Percentiles rank a stretch among this genome's conserved stretches.
phyloP scores from a whole-genome alignment of 2,797 vertebrate species.

The Pitangus sulphuratus region DNA sequence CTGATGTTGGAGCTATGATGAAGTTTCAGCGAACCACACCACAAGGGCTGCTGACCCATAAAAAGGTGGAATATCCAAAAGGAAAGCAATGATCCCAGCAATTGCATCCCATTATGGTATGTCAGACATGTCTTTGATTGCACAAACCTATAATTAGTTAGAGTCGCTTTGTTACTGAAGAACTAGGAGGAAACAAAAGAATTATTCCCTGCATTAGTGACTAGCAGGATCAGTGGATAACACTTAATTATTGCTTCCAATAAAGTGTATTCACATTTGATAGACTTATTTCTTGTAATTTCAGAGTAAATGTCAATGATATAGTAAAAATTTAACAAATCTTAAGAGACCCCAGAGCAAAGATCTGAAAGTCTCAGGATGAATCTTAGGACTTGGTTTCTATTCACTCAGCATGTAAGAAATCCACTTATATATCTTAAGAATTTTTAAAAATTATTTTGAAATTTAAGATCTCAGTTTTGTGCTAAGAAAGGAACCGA shows the following conservation, averaged over 20 bases:
- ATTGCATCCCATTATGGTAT: conserved; percentile 2
- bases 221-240: not conserved
- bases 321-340: not conserved
- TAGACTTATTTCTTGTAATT: not conserved
- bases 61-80: conserved; percentile 15
- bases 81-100: conserved; percentile 36
- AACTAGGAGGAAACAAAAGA: not conserved
- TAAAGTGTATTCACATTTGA: not conserved
- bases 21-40: conserved; percentile 36
- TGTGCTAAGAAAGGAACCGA: not conserved
- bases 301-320: not conserved
- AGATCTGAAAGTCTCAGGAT: not conserved
- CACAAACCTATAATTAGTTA: conserved; percentile 33
- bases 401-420: not conserved
- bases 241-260: not conserved
- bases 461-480: not conserved
- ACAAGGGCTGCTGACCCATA: conserved; percentile 10
- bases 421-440: not conserved
- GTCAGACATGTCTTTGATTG: conserved; percentile 27
- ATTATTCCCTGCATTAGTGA: not conserved
- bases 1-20: not conserved
- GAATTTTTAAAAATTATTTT: not conserved
- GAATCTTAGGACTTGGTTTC: not conserved
- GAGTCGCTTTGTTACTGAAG: not conserved
- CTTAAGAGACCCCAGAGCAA: not conserved